Percentiles rank a stretch among this genome's conserved stretches.
These are phyloP conservation scores for Penaeus vannamei DNA, from an alignment of 1,140 invertebrate genomes.

Conservation along the genomic window DNA sequence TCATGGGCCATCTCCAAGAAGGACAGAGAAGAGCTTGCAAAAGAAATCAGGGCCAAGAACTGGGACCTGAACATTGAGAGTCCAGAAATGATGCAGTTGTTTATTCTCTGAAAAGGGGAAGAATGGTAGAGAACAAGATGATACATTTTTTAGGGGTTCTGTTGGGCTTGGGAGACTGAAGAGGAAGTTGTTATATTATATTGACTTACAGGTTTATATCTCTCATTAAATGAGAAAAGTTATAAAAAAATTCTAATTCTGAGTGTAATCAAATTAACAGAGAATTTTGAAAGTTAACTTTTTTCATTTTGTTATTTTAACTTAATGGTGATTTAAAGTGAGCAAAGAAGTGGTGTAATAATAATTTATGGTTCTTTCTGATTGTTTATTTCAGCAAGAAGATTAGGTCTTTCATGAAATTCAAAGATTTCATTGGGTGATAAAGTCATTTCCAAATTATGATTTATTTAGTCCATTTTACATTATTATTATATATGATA, in stretches of 20 bases:
- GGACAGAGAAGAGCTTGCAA: slow-evolving; percentile 41
- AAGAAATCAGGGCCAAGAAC: slow-evolving; percentile 58
- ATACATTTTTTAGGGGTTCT: not conserved
- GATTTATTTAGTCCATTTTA: not conserved
- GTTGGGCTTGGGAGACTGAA: not conserved
- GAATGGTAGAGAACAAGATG: not conserved
- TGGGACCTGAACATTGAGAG: slow-evolving; percentile 56
- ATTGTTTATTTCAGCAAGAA: no score
- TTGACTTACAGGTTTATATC: no score
- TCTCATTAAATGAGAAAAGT: no score
- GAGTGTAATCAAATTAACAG: no score
- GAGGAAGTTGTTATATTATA: no score
- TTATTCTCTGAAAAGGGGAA: not conserved
- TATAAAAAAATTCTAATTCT: no score
- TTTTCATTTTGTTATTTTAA: no score
- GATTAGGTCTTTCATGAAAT: not conserved
- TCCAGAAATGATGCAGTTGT: slow-evolving; percentile 15
- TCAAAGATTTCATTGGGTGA: not conserved
- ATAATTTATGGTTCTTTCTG: no score
- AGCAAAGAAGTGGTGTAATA: no score
- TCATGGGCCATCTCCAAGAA: slow-evolving; percentile 62
- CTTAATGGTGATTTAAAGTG: no score
- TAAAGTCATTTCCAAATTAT: not conserved
- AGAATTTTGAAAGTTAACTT: no score
- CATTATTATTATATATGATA: not conserved